These are phyloP conservation scores for Globodera rostochiensis DNA, from an alignment of 1,140 invertebrate species.

Conservation along the genomic window DNA sequence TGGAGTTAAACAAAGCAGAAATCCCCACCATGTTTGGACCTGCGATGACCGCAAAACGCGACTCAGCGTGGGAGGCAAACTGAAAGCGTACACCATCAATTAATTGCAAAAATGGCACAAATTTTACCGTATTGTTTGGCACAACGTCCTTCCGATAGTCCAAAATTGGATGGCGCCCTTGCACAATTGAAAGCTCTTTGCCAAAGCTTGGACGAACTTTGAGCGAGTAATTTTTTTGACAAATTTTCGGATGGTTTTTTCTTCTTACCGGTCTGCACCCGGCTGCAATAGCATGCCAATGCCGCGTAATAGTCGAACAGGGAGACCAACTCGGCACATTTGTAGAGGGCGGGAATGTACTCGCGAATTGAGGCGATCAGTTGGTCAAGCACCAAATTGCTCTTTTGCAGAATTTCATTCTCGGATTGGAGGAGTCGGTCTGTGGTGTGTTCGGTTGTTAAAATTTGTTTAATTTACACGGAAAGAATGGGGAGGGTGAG, in stretches of 20 bases:
- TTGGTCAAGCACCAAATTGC: conserved; percentile 44
- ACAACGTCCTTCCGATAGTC: conserved; percentile 29
- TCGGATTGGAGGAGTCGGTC: conserved; percentile 44
- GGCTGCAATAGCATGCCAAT: conserved; percentile 44
- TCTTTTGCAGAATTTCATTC: conserved; percentile 42
- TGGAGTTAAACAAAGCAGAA: conserved; percentile 6
- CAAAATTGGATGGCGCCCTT: conserved; percentile 47
- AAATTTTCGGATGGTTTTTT: background rate
- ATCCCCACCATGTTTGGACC: conserved; percentile 52
- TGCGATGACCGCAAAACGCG: conserved; percentile 51
- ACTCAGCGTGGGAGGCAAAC: conserved; percentile 9
- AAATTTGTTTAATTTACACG: too few relatives aligned
- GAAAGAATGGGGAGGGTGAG: too few relatives aligned
- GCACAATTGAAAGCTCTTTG: conserved; percentile 31
- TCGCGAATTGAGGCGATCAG: conserved; percentile 36
- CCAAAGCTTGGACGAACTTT: conserved; percentile 47
- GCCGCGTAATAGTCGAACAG: conserved; percentile 47
- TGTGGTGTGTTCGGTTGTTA: background rate
- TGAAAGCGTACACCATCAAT: background rate
- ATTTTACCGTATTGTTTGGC: conserved; percentile 50
- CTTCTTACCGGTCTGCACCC: conserved; percentile 34
- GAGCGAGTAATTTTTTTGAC: conserved; percentile 6
- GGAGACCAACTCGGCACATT: conserved; percentile 47
- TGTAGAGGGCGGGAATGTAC: conserved; percentile 40
- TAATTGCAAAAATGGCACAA: background rate